phyloP scores from a whole-genome alignment of 2,797 vertebrate genomes.

The Lagocephalus sceleratus region DNA sequence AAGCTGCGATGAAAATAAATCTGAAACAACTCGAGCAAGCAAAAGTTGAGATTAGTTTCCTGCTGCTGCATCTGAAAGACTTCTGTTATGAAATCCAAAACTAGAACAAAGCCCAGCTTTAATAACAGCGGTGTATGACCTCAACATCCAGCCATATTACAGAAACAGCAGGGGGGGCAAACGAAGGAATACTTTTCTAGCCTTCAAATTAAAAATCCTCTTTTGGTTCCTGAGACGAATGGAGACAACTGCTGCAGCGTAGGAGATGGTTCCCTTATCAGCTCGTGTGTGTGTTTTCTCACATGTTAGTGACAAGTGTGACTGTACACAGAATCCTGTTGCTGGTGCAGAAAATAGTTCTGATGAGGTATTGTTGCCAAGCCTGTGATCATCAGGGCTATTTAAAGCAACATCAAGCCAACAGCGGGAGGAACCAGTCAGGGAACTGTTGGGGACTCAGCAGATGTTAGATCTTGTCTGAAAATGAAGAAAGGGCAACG shows the following conservation, averaged over 20 bases:
- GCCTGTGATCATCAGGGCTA: constrained; percentile 44
- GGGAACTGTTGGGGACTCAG: constrained; percentile 25
- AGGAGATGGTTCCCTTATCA: constrained; percentile 16
- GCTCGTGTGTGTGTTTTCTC: constrained; percentile 21
- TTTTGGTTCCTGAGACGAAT: constrained; percentile 30
- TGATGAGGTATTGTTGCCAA: constrained; percentile 29
- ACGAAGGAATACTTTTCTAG: background rate
- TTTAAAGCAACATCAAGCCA: constrained; percentile 42
- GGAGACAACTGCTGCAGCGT: constrained; percentile 14
- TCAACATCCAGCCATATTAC: too few species aligned
- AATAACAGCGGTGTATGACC: background rate
- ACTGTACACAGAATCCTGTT: constrained; percentile 42
- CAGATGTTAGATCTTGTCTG: constrained; percentile 30
- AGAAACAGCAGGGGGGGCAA: too few species aligned
- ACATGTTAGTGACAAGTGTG: constrained; percentile 32
- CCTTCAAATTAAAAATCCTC: constrained; percentile 4
- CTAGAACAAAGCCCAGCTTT: constrained; percentile 25
- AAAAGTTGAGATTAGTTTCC: constrained; percentile 45
- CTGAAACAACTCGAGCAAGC: constrained; percentile 52
- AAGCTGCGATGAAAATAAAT: constrained; percentile 40
- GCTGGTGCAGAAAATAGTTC: constrained; percentile 43
- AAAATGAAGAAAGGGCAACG: constrained; percentile 1
- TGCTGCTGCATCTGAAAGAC: constrained; percentile 17
- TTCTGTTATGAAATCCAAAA: constrained; percentile 25
- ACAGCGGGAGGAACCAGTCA: constrained; percentile 20